These are phyloP conservation scores for Turritopsis dohrnii DNA, from an alignment of 30 jellyfish, hydroid and myxozoan genomes.

Conservation along the genomic window DNA sequence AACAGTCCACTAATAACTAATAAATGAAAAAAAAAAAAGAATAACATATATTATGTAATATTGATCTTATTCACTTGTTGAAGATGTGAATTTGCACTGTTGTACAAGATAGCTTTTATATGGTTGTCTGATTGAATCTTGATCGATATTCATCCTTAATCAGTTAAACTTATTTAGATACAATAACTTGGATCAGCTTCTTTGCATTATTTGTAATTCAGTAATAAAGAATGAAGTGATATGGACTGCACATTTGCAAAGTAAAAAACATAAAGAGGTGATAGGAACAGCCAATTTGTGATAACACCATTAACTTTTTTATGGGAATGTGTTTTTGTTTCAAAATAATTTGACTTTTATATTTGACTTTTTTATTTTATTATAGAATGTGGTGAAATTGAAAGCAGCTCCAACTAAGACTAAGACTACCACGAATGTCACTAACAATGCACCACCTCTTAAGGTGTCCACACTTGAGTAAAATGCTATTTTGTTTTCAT, in stretches of 20 bases:
- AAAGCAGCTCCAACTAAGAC: neutral
- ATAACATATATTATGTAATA: too few species aligned
- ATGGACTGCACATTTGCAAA: constrained; percentile 78
- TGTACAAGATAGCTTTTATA: too few species aligned
- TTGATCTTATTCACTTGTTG: too few species aligned
- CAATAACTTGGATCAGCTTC: constrained; percentile 58
- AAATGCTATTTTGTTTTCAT: neutral
- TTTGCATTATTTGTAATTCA: constrained; percentile 61
- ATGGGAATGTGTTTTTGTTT: neutral
- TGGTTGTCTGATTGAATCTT: neutral
- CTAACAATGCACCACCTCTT: neutral
- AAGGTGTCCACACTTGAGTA: neutral
- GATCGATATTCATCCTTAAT: neutral
- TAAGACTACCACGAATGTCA: neutral
- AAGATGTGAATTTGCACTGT: too few species aligned
- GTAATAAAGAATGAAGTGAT: constrained; percentile 63
- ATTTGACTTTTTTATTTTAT: neutral
- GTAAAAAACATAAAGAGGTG: constrained; percentile 87
- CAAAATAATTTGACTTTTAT: neutral
- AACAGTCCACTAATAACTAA: too few species aligned
- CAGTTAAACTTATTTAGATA: constrained; percentile 13
- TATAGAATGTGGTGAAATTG: neutral
- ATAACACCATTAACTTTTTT: too few species aligned
- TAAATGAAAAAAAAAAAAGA: too few species aligned
- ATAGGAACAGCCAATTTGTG: too few species aligned